phyloP scores from a whole-genome alignment of 2,888 invertebrate species.

The Chloromyia formosa region DNA sequence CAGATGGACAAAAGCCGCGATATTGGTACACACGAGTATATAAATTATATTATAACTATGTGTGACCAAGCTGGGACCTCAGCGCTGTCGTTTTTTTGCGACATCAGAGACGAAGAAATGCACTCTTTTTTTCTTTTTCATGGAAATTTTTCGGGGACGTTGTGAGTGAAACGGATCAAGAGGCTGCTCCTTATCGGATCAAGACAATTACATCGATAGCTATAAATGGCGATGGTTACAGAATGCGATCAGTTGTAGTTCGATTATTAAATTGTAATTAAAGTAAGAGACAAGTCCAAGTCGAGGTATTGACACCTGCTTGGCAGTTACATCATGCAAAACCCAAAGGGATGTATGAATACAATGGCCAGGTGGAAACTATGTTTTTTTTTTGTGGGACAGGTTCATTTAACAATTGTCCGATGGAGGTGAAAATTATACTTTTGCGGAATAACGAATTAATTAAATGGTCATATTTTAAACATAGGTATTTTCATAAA shows the following conservation, averaged over 20 bases:
- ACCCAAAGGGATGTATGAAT: not conserved
- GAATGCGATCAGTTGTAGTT: conserved; percentile 1
- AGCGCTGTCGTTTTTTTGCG: too few relatives aligned
- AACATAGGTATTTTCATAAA: too few relatives aligned
- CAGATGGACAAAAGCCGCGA: conserved; percentile 37
- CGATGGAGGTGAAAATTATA: not conserved
- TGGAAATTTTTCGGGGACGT: not conserved
- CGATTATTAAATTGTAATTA: conserved; percentile 28
- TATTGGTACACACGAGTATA: not conserved
- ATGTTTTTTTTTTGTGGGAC: too few relatives aligned
- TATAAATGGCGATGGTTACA: not conserved
- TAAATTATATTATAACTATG: conserved; percentile 19
- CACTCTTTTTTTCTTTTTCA: not conserved
- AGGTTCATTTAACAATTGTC: not conserved
- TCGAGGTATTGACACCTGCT: too few relatives aligned
- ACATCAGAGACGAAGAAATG: too few relatives aligned
- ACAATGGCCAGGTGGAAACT: not conserved
- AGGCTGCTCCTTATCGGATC: conserved; percentile 15
- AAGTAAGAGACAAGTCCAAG: not conserved
- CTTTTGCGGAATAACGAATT: not conserved
- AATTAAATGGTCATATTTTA: too few relatives aligned
- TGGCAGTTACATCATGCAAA: not conserved
- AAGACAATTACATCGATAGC: conserved; percentile 8
- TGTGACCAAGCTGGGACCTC: conserved; percentile 20
- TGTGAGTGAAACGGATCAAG: not conserved